These are phyloP conservation scores for Lasiurus cinereus DNA, from an alignment of 2,113 vertebrate species.

Conservation along the genomic window DNA sequence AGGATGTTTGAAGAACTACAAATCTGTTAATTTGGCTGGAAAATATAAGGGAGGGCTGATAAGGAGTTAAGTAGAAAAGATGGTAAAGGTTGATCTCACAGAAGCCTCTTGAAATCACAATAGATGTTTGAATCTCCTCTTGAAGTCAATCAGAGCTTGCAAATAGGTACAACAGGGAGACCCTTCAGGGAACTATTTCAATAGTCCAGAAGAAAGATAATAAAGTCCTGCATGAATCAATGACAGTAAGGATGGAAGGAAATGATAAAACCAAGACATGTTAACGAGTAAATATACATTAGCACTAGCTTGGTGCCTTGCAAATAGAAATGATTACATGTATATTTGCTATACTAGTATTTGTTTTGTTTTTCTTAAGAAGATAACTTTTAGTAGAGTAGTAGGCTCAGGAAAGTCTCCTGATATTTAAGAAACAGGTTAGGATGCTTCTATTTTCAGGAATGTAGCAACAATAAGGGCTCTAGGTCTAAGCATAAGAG, in stretches of 20 bases:
- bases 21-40: background rate
- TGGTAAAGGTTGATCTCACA: background rate
- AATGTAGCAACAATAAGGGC: background rate
- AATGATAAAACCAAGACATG: background rate
- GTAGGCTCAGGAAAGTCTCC: background rate
- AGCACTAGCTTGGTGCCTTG: background rate
- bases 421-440: background rate
- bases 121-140: background rate
- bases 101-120: background rate
- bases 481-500: background rate
- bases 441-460: background rate
- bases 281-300: background rate
- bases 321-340: background rate
- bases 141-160: background rate
- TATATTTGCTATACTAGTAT: background rate
- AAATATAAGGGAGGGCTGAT: background rate
- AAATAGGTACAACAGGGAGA: background rate
- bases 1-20: background rate
- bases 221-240: background rate
- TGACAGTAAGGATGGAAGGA: background rate
- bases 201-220: background rate
- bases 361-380: background rate
- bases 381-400: background rate
- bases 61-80: constrained; percentile 1
- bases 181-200: background rate